Conservation (phyloP, 2,113 vertebrate species). For the Carassius gibelio region DNA sequence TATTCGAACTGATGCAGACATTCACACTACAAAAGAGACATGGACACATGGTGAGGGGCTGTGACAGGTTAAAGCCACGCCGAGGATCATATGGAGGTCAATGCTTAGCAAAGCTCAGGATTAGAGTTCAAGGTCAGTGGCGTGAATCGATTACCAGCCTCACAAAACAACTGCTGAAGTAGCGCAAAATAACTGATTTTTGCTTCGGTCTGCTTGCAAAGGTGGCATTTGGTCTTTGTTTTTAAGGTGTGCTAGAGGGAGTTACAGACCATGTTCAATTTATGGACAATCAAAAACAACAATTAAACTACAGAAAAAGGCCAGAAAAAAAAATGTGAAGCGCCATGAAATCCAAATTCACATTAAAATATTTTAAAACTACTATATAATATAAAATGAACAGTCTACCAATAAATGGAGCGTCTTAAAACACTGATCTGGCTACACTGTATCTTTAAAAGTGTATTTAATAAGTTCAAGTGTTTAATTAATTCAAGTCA, state of each 20-base stretch:
- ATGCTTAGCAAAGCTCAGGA: constrained; percentile 1
- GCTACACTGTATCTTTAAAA: no score
- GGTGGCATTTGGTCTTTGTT: background rate
- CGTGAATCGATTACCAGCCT: background rate
- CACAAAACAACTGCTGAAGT: background rate
- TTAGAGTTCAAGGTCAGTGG: constrained; percentile 32
- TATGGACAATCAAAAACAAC: background rate
- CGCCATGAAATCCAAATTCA: background rate
- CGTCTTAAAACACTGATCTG: no score
- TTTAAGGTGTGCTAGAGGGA: background rate
- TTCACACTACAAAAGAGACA: constrained; percentile 4
- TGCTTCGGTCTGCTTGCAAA: background rate
- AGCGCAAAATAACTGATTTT: background rate
- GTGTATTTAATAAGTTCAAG: no score
- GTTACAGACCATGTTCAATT: background rate
- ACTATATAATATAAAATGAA: background rate
- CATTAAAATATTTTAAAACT: background rate
- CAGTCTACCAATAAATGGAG: no score
- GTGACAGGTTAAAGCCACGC: constrained; percentile 11
- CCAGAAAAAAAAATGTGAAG: background rate
- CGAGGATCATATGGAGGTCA: constrained; percentile 8
- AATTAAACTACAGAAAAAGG: background rate
- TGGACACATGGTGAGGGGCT: constrained; percentile 20
- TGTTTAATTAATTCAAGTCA: no score
- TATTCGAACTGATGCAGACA: constrained; percentile 6